phyloP scores from a whole-genome alignment of 2,888 invertebrate genomes.

The Xiphydria camelus region DNA sequence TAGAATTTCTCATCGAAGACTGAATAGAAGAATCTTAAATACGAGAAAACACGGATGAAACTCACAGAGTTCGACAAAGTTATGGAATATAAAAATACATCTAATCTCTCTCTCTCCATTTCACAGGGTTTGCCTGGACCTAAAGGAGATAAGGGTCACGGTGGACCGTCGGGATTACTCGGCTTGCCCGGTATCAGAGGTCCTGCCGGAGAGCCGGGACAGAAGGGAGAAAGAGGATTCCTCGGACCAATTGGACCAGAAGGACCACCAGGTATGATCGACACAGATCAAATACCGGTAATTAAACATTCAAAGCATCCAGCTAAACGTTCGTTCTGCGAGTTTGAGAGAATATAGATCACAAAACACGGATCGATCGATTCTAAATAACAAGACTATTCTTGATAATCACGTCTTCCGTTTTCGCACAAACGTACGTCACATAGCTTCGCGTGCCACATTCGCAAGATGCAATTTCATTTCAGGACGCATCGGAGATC shows the following conservation, averaged over 20 bases:
- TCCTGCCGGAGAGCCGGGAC: conserved; percentile 68
- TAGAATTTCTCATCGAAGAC: too few species aligned
- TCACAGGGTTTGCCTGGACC: conserved; percentile 68
- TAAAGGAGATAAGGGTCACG: conserved; percentile 72
- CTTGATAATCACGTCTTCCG: too few species aligned
- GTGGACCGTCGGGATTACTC: conserved; percentile 71
- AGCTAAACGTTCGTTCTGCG: neutral
- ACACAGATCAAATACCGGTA: neutral
- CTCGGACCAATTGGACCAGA: conserved; percentile 73
- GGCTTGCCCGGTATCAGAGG: conserved; percentile 75
- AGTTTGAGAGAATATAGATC: neutral
- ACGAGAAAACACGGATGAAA: too few species aligned
- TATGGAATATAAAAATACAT: neutral
- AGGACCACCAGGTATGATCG: conserved; percentile 68
- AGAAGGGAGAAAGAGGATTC: conserved; percentile 76
- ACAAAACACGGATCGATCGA: too few species aligned
- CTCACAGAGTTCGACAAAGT: too few species aligned
- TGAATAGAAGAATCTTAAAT: too few species aligned
- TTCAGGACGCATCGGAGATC: conserved; percentile 71
- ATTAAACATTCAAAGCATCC: neutral
- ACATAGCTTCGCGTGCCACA: too few species aligned
- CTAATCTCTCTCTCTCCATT: neutral
- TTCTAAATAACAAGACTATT: too few species aligned
- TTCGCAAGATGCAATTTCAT: conserved; percentile 6
- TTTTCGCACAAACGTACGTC: too few species aligned